Evolutionary conservation across 2,888 invertebrate genomes (phyloP).

Genomic region (Drosophila longiperda): DNA sequence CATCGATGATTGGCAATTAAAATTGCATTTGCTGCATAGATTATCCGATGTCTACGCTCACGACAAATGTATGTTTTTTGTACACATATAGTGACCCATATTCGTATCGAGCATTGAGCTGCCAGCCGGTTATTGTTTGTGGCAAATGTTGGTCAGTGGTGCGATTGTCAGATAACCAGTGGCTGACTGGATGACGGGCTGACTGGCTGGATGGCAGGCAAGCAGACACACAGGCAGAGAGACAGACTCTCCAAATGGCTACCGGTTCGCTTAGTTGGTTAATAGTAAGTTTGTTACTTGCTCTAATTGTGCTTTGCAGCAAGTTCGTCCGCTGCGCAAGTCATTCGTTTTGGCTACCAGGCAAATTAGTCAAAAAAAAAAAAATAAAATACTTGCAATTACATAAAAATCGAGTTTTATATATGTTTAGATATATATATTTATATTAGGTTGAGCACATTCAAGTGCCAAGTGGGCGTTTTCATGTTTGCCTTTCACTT

Average conservation of each 20-base stretch:
- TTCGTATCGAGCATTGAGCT: conserved; percentile 47
- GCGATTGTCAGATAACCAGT: conserved; percentile 59
- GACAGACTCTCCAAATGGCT: conserved; percentile 38
- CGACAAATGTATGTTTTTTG: conserved; percentile 8
- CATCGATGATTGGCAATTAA: conserved; percentile 73
- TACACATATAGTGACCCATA: conserved; percentile 56
- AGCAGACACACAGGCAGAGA: not conserved
- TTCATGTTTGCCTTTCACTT: conserved; percentile 75
- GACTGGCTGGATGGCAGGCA: conserved; percentile 1
- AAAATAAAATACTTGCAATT: conserved; percentile 51
- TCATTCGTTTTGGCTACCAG: conserved; percentile 37
- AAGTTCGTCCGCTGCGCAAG: conserved; percentile 42
- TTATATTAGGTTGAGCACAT: conserved; percentile 1
- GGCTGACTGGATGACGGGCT: conserved; percentile 13
- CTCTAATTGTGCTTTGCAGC: conserved; percentile 41
- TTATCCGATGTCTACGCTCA: conserved; percentile 66
- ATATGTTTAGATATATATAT: conserved; percentile 19
- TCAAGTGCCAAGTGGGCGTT: conserved; percentile 69
- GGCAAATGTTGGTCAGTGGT: conserved; percentile 69
- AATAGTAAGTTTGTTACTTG: conserved; percentile 16
- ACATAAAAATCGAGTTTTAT: conserved; percentile 66
- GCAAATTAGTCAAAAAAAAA: conserved; percentile 64
- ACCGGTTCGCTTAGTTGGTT: conserved; percentile 45
- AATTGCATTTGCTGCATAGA: conserved; percentile 61
- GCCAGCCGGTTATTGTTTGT: conserved; percentile 32